These are phyloP conservation scores for Drosophila neotestacea DNA, from an alignment of 2,888 invertebrate species.

Conservation along the genomic window DNA sequence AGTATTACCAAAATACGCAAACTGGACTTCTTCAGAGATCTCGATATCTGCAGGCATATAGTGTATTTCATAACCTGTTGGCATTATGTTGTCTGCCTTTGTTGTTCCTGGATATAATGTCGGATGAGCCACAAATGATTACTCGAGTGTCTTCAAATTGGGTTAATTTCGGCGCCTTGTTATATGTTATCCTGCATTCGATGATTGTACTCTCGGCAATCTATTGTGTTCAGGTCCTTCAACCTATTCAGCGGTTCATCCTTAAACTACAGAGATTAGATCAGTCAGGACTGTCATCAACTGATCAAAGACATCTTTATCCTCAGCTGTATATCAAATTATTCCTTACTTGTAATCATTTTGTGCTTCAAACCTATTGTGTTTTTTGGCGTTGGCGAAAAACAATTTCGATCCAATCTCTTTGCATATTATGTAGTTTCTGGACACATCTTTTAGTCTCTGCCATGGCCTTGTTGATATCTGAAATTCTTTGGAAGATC, in stretches of 20 bases:
- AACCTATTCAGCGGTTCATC: background rate
- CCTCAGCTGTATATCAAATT: background rate
- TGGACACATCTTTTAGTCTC: background rate
- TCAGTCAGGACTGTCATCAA: too few species aligned
- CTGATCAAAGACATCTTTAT: too few species aligned
- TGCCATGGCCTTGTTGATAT: conserved; percentile 1
- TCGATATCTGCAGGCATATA: conserved; percentile 2
- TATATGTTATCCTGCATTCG: background rate
- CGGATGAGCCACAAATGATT: background rate
- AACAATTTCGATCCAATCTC: background rate
- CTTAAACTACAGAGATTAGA: background rate
- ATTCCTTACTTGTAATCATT: background rate
- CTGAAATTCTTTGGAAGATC: conserved; percentile 15
- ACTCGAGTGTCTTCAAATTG: background rate
- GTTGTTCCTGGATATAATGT: background rate
- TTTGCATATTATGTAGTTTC: background rate
- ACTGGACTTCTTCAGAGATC: conserved; percentile 1
- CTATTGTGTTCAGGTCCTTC: background rate
- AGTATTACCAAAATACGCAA: conserved; percentile 3
- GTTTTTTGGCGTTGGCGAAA: background rate
- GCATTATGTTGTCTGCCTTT: background rate
- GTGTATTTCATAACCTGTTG: conserved; percentile 1
- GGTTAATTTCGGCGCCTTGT: background rate
- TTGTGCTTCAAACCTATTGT: background rate
- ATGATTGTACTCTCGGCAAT: background rate